Base-by-base conservation (phyloP, 2,888 invertebrate species). In the Eilema griseolum region DNA sequence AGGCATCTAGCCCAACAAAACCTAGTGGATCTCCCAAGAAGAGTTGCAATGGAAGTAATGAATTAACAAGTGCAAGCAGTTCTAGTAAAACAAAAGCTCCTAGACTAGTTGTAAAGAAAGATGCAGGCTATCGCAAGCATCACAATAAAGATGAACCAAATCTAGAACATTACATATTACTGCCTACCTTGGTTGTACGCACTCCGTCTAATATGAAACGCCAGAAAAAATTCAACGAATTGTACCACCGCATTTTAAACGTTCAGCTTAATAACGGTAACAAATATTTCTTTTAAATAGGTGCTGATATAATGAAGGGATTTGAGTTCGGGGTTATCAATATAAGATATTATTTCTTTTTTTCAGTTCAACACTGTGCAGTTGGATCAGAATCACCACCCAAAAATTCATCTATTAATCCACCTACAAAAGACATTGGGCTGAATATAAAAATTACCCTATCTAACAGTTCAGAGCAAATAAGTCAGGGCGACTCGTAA, bases 121-220 rank as follows among this genome's bases (percentile, higher is more conserved):
- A 92, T 7, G 74, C 84, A 2, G 87, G 88, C 12, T 88, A 87
- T 59, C 89, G 88, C 24, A 93, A 89, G 77, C 77, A 87, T 71
- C 77, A 78, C 61, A 52, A 78, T 2, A 90, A 84, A 70, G 91
- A 92, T 57, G 90, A 92, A 65, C 90, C 91, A 20, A 91, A 93
- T 81, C 86, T 94, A 1, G 93, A 95, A 71, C 93, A 92, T 82
- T 94, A 89, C 74, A 94, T 95, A 75, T 75, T 95, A 31, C 80
- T 95, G 46, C 95, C 95, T 7, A 94, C 95, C 11, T 83, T 95
- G 64, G 95, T 95, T 2, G 90, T 94, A 3, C 90, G 93, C 23
- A 93, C 95, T 8, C 92, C 94, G 23, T 94, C 95, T 20, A 95
- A 94, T 80, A 85, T 95, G 75, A 92, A 90, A 72, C 88, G 95